Base-by-base conservation (phyloP, 2,113 vertebrate species). In the Triplophysa tibetana region DNA sequence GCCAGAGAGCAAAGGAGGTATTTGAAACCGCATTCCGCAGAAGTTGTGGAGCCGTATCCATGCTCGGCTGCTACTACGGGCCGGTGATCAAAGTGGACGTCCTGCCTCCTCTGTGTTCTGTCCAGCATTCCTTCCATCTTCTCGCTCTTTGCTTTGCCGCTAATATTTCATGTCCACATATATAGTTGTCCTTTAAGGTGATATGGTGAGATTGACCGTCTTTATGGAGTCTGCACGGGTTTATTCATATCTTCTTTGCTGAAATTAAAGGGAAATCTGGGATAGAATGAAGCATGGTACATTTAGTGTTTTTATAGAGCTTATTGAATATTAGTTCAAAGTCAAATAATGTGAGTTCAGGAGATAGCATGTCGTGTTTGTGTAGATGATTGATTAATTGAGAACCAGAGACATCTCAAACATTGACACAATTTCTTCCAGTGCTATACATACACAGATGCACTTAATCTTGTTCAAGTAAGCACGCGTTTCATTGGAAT, bases 1-100 rank as follows among this genome's bases (percentile, higher is more conserved):
- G 52, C 67, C 80, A 58, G 82, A 80, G 72, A 63, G 70, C n/a
- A 29, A 56, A 77, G 67, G 68, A 87, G 88, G 88, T 86, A 90
- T 89, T 84, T 85, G 84, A 89, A 81, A 83, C 87, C 65, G 75
- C 78, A 83, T 89, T 91, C 85, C 83, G 84, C 21, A 56, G 78
- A 81, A 87, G 85, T 79, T 82, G 75, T 89, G 83, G 82, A 88
- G 80, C 86, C 87, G 82, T 82, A 75, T 87, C 87, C 77, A 78
- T 77, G 54, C 82, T 83, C 70, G 77, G 83, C 80, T 8, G 77
- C 79, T 81, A 75, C 86, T 73, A 89, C 83, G 88, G 88, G 75
- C 85, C 85, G 82, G 72, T 87, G 88, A 92, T 91, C 88, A 92
- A 91, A 92, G 88, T 75, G 76, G 21, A 67, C 52, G 65, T 67